Conservation (phyloP, 2,797 vertebrate species). For the Gambusia yucatana region DNA sequence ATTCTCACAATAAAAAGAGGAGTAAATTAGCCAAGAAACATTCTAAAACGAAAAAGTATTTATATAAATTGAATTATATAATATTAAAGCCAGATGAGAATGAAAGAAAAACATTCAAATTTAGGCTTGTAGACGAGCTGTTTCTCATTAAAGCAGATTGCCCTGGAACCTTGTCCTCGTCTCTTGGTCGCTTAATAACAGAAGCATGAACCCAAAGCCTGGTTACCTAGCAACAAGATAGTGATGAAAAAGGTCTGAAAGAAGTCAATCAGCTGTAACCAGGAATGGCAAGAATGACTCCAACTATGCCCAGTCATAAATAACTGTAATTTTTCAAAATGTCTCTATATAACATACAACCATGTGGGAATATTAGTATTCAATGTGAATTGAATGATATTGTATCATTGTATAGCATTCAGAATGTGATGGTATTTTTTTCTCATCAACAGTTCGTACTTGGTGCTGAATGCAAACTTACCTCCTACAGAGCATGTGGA, state of each 20-base stretch:
- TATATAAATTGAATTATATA: not conserved
- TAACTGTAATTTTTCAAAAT: not conserved
- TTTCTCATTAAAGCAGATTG: not conserved
- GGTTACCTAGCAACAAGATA: constrained; percentile 48
- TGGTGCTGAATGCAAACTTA: constrained; percentile 67
- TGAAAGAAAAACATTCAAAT: not conserved
- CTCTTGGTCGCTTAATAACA: constrained; percentile 11
- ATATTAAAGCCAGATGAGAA: not conserved
- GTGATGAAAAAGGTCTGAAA: constrained; percentile 3
- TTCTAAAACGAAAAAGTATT: not conserved
- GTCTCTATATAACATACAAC: not conserved
- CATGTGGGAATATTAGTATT: not conserved
- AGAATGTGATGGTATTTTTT: not conserved
- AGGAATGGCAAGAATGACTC: not conserved
- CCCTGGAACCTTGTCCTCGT: not conserved
- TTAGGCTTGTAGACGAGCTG: not conserved
- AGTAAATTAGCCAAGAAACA: not conserved
- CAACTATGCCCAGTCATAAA: not conserved
- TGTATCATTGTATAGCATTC: no score
- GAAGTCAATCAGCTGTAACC: not conserved
- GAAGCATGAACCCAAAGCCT: constrained; percentile 11
- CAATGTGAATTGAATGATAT: not conserved
- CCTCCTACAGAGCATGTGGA: constrained; percentile 89
- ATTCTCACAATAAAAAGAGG: not conserved
- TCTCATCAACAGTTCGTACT: not conserved